Evolutionary conservation across 2,888 invertebrate genomes (phyloP), one percentile per base, ranked within the genome.

Genomic region (Ditula angustiorana): DNA sequence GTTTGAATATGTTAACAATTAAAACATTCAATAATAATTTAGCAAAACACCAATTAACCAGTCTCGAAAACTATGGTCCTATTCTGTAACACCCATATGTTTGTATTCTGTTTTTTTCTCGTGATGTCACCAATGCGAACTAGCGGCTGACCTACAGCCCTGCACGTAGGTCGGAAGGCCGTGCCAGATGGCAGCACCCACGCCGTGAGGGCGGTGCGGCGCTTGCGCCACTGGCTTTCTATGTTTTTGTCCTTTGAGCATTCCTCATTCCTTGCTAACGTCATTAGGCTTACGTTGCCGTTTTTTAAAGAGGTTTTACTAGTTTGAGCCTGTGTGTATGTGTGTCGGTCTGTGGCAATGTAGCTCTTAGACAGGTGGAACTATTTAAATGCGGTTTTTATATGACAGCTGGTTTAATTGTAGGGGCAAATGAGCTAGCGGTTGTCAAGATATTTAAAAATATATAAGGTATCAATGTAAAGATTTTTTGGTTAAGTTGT

Each of bases 141-240:
- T 50, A 24, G 69, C 61, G 62, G 69, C 62, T 76, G 80, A 81
- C 80, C 78, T 82, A 75, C 71, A 77, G 72, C 78, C 72, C 67
- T 70, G 68, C 63, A 75, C 74, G 81, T 78, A 77, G 79, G 85
- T 73, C 72, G 75, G 62, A 86, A 88, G 90, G 87, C 72, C 67
- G 70, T 67, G 78, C 77, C 86, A 87, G 86, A 87, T 88, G 88
- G 80, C 71, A 35, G 68, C 80, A 71, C 88, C 85, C 73, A 86
- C 89, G 71, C 74, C 83, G 77, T 83, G 78, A 69, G 76, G 73
- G 70, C 72, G 73, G 74, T 64, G 68, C 67, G 73, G 74, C 65
- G 68, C 67, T 69, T 69, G 68, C 70, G 74, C 74, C 72, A 71
- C 68, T 69, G 73, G 41, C 49, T 73, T 58, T 67, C 67, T 70